Evolutionary conservation across 2,888 invertebrate genomes (phyloP).

Genomic region (Parnassius glacialis): DNA sequence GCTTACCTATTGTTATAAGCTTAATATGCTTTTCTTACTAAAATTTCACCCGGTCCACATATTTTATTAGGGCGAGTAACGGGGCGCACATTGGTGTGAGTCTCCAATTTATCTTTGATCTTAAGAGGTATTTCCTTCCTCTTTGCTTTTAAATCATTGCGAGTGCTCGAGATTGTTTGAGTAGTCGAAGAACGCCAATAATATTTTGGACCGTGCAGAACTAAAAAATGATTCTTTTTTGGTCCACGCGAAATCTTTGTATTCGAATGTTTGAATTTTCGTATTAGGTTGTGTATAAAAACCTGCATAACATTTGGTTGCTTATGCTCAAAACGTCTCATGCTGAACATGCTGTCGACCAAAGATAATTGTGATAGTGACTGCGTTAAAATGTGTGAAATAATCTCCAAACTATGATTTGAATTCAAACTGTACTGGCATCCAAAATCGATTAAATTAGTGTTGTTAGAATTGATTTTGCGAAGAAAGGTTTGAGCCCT

Average conservation of each 20-base stretch:
- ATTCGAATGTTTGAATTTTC: constrained; percentile 42
- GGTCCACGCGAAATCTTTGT: constrained; percentile 30
- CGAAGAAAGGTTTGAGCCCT: neutral
- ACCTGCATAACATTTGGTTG: constrained; percentile 36
- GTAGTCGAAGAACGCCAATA: constrained; percentile 12
- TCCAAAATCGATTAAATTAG: constrained; percentile 37
- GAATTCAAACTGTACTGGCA: constrained; percentile 49
- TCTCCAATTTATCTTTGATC: constrained; percentile 32
- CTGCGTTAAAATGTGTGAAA: constrained; percentile 45
- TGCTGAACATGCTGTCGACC: constrained; percentile 35
- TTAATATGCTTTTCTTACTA: constrained; percentile 25
- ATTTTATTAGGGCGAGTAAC: constrained; percentile 26
- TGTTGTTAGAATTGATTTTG: constrained; percentile 3
- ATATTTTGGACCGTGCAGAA: constrained; percentile 36
- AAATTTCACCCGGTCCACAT: constrained; percentile 23
- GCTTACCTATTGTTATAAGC: neutral
- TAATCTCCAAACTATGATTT: constrained; percentile 50
- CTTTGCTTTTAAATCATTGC: constrained; percentile 3
- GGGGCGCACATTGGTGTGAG: constrained; percentile 30
- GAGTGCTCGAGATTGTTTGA: constrained; percentile 8
- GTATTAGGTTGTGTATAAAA: constrained; percentile 40
- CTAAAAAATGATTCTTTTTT: constrained; percentile 43
- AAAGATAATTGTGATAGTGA: constrained; percentile 44
- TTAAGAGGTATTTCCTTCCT: constrained; percentile 10
- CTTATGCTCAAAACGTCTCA: constrained; percentile 34